Conservation (phyloP, 1,140 invertebrate genomes). For the Stegodyphus dumicola region DNA sequence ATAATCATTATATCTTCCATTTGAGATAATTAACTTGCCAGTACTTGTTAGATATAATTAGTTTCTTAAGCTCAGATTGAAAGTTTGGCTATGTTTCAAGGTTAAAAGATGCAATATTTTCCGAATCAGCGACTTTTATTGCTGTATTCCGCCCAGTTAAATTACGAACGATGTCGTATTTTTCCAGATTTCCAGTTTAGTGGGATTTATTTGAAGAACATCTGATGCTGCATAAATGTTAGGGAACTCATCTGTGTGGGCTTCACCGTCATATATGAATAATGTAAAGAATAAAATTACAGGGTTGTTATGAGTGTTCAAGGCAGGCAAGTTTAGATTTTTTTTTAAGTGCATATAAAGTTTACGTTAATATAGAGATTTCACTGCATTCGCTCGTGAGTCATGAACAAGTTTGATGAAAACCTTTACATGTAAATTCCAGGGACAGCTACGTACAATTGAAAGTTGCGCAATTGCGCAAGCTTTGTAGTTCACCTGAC, state of each 20-base stretch:
- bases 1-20: no score
- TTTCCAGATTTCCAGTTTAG: not conserved
- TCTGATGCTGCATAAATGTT: no score
- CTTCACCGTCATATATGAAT: not conserved
- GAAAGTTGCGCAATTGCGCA: no score
- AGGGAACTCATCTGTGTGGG: not conserved
- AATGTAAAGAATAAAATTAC: not conserved
- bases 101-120: conserved; percentile 23
- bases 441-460: no score
- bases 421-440: no score
- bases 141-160: conserved; percentile 3
- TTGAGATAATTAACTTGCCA: no score
- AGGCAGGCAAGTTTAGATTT: not conserved
- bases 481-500: no score
- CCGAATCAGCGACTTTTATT: not conserved
- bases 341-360: no score
- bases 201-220: conserved; percentile 1
- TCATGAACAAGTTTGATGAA: no score
- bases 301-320: not conserved
- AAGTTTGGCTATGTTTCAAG: conserved; percentile 53
- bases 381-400: no score
- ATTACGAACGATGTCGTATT: not conserved
- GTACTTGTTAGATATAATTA: conserved; percentile 24
- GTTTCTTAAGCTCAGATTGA: conserved; percentile 15
- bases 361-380: no score